phyloP scores from a whole-genome alignment of 2,113 vertebrate genomes.

The Psittacara wagleri region DNA sequence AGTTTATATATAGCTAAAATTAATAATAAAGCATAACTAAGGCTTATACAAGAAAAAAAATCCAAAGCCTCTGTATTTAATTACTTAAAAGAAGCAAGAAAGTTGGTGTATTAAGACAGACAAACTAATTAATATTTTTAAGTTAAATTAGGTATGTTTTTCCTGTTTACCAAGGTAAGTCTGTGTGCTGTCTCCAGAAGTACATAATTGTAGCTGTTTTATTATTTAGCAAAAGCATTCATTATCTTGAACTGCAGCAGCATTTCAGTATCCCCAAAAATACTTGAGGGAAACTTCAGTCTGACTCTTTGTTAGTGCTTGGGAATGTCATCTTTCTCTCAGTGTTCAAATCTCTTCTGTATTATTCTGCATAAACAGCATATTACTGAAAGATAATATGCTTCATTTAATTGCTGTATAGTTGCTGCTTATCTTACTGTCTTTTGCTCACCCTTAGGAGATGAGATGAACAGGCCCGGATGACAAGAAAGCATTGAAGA shows the following conservation, averaged over 20 bases:
- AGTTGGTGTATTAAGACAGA: not conserved
- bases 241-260: not conserved
- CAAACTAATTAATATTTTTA: not conserved
- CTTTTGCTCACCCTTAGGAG: not conserved
- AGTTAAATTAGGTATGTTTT: not conserved
- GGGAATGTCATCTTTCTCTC: not conserved
- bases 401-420: not conserved
- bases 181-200: not conserved
- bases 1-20: not conserved
- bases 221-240: not conserved
- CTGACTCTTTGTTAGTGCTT: not conserved
- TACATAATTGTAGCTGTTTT: not conserved
- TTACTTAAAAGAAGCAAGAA: not conserved
- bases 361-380: not conserved
- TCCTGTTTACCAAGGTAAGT: not conserved
- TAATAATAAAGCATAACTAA: not conserved
- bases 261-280: not conserved
- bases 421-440: not conserved
- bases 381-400: not conserved
- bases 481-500: not conserved
- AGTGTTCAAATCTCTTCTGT: not conserved
- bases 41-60: not conserved
- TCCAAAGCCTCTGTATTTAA: not conserved
- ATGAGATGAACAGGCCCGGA: accelerated
- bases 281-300: not conserved